Evolutionary conservation across 2,797 vertebrate species (phyloP).

Genomic region (Girardinus metallicus): DNA sequence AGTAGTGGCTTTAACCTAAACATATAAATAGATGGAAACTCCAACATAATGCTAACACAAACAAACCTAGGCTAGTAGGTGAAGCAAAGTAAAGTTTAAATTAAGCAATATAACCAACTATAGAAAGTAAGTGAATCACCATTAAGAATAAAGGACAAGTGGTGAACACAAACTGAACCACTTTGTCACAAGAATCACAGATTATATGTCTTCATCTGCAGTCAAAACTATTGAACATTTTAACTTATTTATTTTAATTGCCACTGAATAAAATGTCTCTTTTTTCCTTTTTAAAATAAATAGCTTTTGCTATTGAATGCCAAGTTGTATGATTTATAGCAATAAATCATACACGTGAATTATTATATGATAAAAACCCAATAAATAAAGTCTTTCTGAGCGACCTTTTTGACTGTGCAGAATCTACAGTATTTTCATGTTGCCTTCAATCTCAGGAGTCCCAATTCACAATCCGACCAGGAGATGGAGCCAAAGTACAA

Average conservation of each 20-base stretch:
- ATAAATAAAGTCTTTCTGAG: neutral
- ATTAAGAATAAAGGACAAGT: too few relatives aligned
- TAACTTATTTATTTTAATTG: neutral
- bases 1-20: too few relatives aligned
- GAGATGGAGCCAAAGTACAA: slow-evolving; percentile 55
- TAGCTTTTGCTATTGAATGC: neutral
- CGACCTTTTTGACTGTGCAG: neutral
- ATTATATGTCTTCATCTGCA: neutral
- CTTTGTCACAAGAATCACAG: neutral
- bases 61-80: too few relatives aligned
- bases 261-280: neutral
- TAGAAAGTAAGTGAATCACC: too few relatives aligned
- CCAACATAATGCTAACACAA: too few relatives aligned
- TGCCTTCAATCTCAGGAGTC: neutral
- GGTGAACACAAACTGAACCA: too few relatives aligned
- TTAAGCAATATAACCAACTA: too few relatives aligned
- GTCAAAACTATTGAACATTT: neutral
- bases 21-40: too few relatives aligned
- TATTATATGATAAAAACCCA: neutral
- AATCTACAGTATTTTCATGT: neutral
- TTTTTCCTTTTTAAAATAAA: neutral
- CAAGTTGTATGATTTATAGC: neutral
- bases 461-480: slow-evolving; percentile 25
- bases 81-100: too few relatives aligned
- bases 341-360: neutral